Evolutionary conservation across 2,888 invertebrate species (phyloP).

Genomic region (Hypolimnas misippus): DNA sequence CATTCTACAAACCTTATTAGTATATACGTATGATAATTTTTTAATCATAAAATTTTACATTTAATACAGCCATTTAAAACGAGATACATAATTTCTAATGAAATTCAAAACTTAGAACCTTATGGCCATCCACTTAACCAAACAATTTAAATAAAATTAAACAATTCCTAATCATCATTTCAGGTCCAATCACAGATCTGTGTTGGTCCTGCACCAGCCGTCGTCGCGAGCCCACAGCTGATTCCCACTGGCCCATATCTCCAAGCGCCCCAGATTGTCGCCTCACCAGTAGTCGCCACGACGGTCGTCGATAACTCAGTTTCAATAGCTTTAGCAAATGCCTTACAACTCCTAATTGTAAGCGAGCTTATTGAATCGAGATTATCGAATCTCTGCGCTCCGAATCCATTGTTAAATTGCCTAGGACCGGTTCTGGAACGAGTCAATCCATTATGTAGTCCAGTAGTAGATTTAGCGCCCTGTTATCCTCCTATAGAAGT

Average conservation of each 20-base stretch:
- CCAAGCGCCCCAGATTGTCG: slow-evolving; percentile 41
- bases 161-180: slow-evolving; percentile 24
- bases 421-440: slow-evolving; percentile 39
- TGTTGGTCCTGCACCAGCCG: slow-evolving; percentile 30
- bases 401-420: slow-evolving; percentile 30
- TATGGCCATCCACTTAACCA: too few species aligned
- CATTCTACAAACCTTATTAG: too few species aligned
- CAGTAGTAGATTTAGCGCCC: slow-evolving; percentile 33
- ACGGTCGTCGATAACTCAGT: slow-evolving; percentile 63
- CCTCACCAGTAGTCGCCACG: slow-evolving; percentile 48
- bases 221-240: slow-evolving; percentile 31
- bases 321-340: slow-evolving; percentile 63
- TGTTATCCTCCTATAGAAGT: slow-evolving; percentile 34
- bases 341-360: slow-evolving; percentile 62
- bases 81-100: too few species aligned
- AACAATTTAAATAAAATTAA: background rate
- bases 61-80: too few species aligned
- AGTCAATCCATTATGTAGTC: slow-evolving; percentile 26
- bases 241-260: slow-evolving; percentile 34
- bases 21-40: too few species aligned
- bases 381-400: slow-evolving; percentile 30
- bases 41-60: too few species aligned
- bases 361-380: slow-evolving; percentile 59
- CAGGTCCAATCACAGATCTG: slow-evolving; percentile 46
- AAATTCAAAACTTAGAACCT: too few species aligned